These are phyloP conservation scores for Caenorhabditis brenneri DNA, from an alignment of 1,140 invertebrate species.

Conservation along the genomic window DNA sequence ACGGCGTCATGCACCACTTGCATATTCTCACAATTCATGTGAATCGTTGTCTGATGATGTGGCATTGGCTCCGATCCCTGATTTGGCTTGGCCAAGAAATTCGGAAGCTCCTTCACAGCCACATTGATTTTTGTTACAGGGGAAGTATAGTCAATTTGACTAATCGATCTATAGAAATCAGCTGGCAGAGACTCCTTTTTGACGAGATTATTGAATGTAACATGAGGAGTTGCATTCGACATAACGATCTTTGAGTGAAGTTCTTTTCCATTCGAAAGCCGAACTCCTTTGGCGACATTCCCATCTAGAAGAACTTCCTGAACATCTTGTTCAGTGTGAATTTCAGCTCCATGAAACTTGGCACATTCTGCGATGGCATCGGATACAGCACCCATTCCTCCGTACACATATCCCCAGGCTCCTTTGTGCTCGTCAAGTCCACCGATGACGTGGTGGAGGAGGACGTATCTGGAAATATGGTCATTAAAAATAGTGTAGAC, in stretches of 20 bases:
- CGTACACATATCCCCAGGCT: conserved; percentile 76
- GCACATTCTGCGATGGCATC: conserved; percentile 74
- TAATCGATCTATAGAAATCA: conserved; percentile 69
- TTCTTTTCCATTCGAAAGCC: conserved; percentile 72
- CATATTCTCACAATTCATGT: conserved; percentile 75
- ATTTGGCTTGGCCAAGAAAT: conserved; percentile 75
- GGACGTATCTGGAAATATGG: conserved; percentile 58
- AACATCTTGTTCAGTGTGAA: conserved; percentile 74
- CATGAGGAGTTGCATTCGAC: conserved; percentile 76
- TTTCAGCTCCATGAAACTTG: conserved; percentile 72
- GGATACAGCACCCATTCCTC: conserved; percentile 75
- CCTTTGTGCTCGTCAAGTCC: conserved; percentile 74
- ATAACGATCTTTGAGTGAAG: conserved; percentile 74
- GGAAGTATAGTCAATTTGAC: conserved; percentile 74
- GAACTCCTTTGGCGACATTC: conserved; percentile 72
- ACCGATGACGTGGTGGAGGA: conserved; percentile 77
- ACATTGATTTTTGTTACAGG: conserved; percentile 77
- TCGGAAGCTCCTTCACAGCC: conserved; percentile 74
- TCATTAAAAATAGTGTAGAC: conserved; percentile 73
- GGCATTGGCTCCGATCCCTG: conserved; percentile 65
- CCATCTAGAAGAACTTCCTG: conserved; percentile 71
- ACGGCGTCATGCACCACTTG: conserved; percentile 73
- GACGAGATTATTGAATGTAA: conserved; percentile 73
- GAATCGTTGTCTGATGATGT: conserved; percentile 76
- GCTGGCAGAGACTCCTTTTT: conserved; percentile 62